Evolutionary conservation across 1,140 invertebrate genomes (phyloP), one percentile per base, ranked within the genome.

Genomic region (Nilaparvata lugens): DNA sequence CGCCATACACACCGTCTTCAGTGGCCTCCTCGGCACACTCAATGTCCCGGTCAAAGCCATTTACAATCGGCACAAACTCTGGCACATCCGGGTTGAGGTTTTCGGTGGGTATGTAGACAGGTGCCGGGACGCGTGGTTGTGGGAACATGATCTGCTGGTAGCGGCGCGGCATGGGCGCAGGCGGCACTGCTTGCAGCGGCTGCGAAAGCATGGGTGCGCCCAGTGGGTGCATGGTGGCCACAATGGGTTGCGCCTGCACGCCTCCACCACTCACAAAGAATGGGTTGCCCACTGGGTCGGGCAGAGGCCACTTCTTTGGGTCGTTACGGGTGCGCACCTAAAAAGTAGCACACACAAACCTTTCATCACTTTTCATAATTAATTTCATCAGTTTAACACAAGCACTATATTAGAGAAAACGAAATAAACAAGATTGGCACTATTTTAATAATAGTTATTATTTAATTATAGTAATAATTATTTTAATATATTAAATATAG

Each of bases 221-320:
- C 14, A 64, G 66, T 1, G 59, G 63, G 14, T 64, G 65, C 23
- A 66, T 51, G 13, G 65, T 63, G 58, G 68, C 65, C 63, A 67
- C 62, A n/a, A n/a, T n/a, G n/a, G n/a, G n/a, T n/a, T n/a, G n/a
- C 24, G 62, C 58, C 24, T 66, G 62, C 9, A 64, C 65, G 64
- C 65, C 65, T 7, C 62, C 58, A 31, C 61, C 21, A 19, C 70
- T 52, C 21, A 66, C 11, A 56, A 66, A 70, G n/a, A 71, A 52
- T 4, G 69, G 66, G 62, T 75, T 76, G 38, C 69, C 71, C 16
- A 68, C 67, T 6, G 76, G 70, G 67, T 90, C 85, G 2, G 80
- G 72, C 51, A 96, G 83, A 21, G 91, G 91, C 94, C 94, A 97
- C 72, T 85, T 88, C 13, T 81, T 80, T 2, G 93, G 95, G 65